Conservation (phyloP, 2,113 vertebrate genomes). For the Antechinus stuartii region DNA sequence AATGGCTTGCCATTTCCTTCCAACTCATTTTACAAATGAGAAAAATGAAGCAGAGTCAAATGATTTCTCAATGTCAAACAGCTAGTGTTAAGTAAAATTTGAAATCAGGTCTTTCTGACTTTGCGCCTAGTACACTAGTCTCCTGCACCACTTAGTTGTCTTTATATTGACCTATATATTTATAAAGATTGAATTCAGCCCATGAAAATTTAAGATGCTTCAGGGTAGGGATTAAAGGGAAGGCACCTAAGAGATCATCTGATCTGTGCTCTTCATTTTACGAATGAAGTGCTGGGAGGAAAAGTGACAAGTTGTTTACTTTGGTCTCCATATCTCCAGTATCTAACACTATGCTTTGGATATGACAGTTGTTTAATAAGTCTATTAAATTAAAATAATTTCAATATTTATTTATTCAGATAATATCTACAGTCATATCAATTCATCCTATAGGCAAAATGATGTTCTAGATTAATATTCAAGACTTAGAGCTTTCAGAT, state of each 20-base stretch:
- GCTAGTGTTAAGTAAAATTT: not conserved
- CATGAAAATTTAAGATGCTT: not conserved
- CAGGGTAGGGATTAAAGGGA: not conserved
- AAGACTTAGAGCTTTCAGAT: not conserved
- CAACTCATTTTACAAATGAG: not conserved
- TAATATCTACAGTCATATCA: not conserved
- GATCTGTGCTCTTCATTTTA: not conserved
- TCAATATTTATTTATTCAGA: not conserved
- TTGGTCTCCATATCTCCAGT: not conserved
- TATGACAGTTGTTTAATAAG: not conserved
- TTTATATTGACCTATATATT: not conserved
- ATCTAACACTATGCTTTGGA: not conserved
- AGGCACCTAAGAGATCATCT: not conserved
- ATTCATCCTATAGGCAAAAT: not conserved
- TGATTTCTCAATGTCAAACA: not conserved
- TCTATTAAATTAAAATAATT: not conserved
- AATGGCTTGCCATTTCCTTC: not conserved
- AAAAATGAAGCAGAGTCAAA: not conserved
- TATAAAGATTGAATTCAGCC: not conserved
- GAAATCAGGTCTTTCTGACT: not conserved
- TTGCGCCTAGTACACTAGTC: not conserved
- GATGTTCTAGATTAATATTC: not conserved
- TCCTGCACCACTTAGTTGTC: not conserved
- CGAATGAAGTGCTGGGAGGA: not conserved
- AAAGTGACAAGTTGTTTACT: not conserved